Base-by-base conservation (phyloP, 2,797 vertebrate genomes). In the Heliangelus exortis region DNA sequence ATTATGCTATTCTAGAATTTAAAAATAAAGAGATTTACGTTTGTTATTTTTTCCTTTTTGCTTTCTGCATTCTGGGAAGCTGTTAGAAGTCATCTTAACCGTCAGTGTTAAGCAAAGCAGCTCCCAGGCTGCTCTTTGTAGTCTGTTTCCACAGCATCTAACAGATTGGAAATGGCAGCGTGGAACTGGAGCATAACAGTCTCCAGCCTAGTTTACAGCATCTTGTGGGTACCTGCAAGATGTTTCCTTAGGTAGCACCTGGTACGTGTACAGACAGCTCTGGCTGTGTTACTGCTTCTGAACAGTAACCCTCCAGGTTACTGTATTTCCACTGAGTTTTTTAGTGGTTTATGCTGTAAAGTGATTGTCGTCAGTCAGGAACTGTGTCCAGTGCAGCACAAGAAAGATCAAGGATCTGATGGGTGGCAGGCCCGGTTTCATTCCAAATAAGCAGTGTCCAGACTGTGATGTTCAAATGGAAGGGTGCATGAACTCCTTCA, bases 391-490 rank as follows among this genome's bases (percentile, higher is more conserved):
- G 3, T n/a, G 28, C 57, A 89, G 53, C 39, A 57, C 43, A 12
- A 77, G 51, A 48, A 83, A 69, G 11, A 72, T 53, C 23, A 84
- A 75, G 31, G 59, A 57, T 43, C 13, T 45, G 33, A 72, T 21
- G 31, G 7, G 7, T 86, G 39, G 26, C 61, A 74, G n/a, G 12
- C 55, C 36, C 89, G 31, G 17, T 67, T 79, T 67, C 66, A 58
- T 75, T 75, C 74, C 53, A 74, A 77, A 89, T 48, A 90, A 63
- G 25, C 41, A 84, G 22, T 43, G 69, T 87, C 59, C 47, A n/a
- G 33, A 54, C 48, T 67, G 31, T 77, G 51, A n/a, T 92, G 17
- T 90, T 95, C 95, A 84, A 90, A 86, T 67, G 84, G 92, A 96
- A 90, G 53, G 92, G 57, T 36, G 47, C 43, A 76, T 62, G 23